Base-by-base conservation (phyloP, 2,797 vertebrate species). In the Chloroceryle amazona region DNA sequence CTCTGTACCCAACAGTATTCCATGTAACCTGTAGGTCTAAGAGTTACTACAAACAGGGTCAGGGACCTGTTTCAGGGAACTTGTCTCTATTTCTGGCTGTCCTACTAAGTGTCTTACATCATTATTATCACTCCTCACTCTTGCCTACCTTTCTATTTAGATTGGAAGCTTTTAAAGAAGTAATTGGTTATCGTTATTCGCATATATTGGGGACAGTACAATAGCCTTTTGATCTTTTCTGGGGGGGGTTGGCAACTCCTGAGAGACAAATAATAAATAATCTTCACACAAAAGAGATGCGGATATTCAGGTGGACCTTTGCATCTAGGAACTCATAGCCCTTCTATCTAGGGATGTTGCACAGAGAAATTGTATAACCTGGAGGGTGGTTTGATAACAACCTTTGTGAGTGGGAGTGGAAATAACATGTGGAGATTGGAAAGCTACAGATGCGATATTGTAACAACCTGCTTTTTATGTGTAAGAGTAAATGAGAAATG, bases 161-260 rank as follows among this genome's bases (percentile, higher is more conserved):
- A 52, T 8, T 3, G 1, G 14, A 58, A 71, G 1, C n/a, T 71
- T 74, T 60, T 58, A 51, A 58, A 87, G 35, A 47, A 80, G 10
- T 5, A 68, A 17, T 17, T 15, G 14, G 8, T 25, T 86, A 4
- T 49, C 0, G 0, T n/a, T 55, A 28, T 60, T 62, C 63, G 3
- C 4, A 3, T 49, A 11, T 28, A 15, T 26, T 72, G 33, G 8
- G 25, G 9, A 47, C 22, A 49, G 10, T 10, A 70, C 4, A 76
- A 57, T 4, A 60, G 9, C 5, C 5, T 55, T 2, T 19, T 60
- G 8, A 37, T 28, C 10, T 44, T 35, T 25, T 52, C 49, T 46
- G 35, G 2, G 13, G 7, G 25, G 10, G 42, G 79, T 75, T 63
- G 31, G 42, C 13, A 49, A 6, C n/a, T 55, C 21, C 6, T 37